Evolutionary conservation across 2,888 invertebrate genomes (phyloP).

Genomic region (Fabriciana adippe): DNA sequence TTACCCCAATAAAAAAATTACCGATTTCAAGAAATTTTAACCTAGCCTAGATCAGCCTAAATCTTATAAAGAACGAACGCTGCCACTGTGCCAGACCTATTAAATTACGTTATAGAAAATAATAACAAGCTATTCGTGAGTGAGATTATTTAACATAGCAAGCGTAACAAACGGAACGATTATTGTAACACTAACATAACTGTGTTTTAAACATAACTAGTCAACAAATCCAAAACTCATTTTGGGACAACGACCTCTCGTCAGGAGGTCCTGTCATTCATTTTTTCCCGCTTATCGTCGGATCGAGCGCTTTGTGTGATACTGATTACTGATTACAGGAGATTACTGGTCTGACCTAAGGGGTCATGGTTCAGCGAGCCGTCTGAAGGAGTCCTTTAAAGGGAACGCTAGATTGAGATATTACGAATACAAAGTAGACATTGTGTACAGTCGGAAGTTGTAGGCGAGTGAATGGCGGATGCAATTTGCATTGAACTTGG

Average conservation of each 20-base stretch:
- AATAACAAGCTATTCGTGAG: conserved; percentile 1
- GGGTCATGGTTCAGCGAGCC: conserved; percentile 40
- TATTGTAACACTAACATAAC: conserved; percentile 15
- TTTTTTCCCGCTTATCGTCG: conserved; percentile 44
- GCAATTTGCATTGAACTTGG: conserved; percentile 15
- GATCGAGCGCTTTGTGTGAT: conserved; percentile 40
- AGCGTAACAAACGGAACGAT: conserved; percentile 10
- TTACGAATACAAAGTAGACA: conserved; percentile 34
- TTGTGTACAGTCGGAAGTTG: conserved; percentile 32
- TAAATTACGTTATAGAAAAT: conserved; percentile 5
- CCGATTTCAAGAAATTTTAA: no score
- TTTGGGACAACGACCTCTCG: conserved; percentile 40
- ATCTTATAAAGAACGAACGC: not conserved
- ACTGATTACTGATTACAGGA: conserved; percentile 36
- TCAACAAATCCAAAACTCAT: conserved; percentile 18
- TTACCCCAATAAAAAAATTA: no score
- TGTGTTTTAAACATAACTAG: conserved; percentile 1
- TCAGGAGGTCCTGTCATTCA: conserved; percentile 42
- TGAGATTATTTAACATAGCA: conserved; percentile 3
- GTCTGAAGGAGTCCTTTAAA: conserved; percentile 40
- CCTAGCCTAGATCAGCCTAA: not conserved
- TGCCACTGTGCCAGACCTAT: not conserved
- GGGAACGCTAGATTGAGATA: conserved; percentile 39
- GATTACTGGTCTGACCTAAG: conserved; percentile 32
- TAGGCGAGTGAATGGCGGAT: conserved; percentile 18